Base-by-base conservation (phyloP, 2,113 vertebrate genomes). In the Gymnogyps californianus region DNA sequence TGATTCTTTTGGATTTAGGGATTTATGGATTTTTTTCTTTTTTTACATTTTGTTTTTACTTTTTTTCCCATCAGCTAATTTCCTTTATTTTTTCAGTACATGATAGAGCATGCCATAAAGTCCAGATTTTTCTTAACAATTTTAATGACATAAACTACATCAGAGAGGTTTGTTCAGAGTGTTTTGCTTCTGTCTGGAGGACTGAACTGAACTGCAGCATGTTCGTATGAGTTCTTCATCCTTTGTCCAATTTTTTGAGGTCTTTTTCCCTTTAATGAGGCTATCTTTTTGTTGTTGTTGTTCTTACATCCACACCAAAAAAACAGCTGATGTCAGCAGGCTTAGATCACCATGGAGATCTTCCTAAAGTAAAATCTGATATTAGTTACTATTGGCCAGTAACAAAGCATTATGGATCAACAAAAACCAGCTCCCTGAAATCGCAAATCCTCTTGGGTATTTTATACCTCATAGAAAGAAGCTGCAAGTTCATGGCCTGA, bases 301-400 rank as follows among this genome's bases (percentile, higher is more conserved):
- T 89, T 87, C 83, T 92, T 82, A 49, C 12, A 66, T 70, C 81
- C 74, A 79, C 51, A 82, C 66, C 34, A 81, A 87, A 94, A 93
- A 83, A 91, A 20, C 46, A 92, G 84, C 87, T 90, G 84, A 90
- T 87, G 70, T 92, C 93, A 95, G 92, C 94, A 94, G 84, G 51
- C 93, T 93, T 55, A 59, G 87, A 96, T 97, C 96, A 95, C 96
- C 91, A 94, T 96, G 96, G 97, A 94, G 95, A 96, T 91, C 66
- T 94, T 91, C 75, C 75, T 83, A 58, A 96, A 91, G 93, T 83
- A 87, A 93, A 91, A 91, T 47, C 93, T 90, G 78, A 5, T 86
- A 75, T 88, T 93, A 88, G 93, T 90, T 87, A 55, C 79, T 85
- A 13, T 75, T 82, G 91, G 91, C 83, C 44, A 29, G 40, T 57